phyloP scores from a whole-genome alignment of 2,888 invertebrate species.

The Cephus rjabovi region DNA sequence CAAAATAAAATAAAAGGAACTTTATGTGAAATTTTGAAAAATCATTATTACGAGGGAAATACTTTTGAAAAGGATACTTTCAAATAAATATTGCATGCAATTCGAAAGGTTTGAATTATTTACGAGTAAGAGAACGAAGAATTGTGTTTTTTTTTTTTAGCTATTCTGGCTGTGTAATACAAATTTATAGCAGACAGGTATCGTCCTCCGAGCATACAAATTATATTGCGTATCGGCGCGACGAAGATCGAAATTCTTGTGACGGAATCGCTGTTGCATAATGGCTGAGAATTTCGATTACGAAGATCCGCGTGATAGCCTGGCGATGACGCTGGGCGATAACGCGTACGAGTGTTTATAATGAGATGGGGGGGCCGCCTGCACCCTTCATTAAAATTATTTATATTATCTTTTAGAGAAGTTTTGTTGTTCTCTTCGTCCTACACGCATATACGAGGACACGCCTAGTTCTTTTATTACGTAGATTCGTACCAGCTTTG shows the following conservation, averaged over 20 bases:
- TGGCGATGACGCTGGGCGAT: neutral
- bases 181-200: neutral
- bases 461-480: neutral
- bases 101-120: neutral
- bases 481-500: neutral
- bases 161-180: neutral
- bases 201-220: neutral
- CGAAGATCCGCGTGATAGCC: neutral
- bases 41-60: neutral
- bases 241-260: neutral
- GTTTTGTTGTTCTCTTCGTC: neutral
- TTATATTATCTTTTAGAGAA: slow-evolving; percentile 24
- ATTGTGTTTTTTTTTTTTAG: neutral
- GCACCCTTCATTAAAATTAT: slow-evolving; percentile 45
- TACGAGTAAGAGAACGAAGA: neutral
- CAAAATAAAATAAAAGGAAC: neutral
- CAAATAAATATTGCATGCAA: neutral
- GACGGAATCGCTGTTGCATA: neutral
- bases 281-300: neutral
- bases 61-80: neutral
- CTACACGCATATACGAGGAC: neutral
- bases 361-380: slow-evolving; percentile 24
- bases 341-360: neutral
- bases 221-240: neutral
- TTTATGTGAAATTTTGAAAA: neutral